These are phyloP conservation scores for Anniella stebbinsi DNA, from an alignment of 2,797 vertebrate genomes.

Conservation along the genomic window DNA sequence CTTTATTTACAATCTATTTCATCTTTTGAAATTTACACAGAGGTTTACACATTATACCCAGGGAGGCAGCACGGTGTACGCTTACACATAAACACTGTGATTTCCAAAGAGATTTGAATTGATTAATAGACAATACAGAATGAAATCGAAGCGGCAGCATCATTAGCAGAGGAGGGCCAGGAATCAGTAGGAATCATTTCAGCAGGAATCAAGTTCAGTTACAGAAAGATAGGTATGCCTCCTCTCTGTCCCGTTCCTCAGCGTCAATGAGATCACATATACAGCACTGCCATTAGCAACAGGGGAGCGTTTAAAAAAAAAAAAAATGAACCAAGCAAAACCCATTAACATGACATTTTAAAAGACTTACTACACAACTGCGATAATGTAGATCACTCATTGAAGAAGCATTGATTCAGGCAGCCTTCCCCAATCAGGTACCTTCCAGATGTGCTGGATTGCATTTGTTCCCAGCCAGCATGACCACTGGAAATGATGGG, in stretches of 20 bases:
- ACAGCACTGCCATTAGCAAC: background rate
- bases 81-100: slow-evolving; percentile 50
- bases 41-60: slow-evolving; percentile 33
- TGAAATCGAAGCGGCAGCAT: slow-evolving; percentile 31
- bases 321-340: slow-evolving; percentile 13
- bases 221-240: slow-evolving; percentile 39
- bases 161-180: slow-evolving; percentile 35
- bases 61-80: slow-evolving; percentile 1
- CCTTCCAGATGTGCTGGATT: too few relatives aligned
- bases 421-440: too few relatives aligned
- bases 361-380: slow-evolving; percentile 43
- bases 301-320: too few relatives aligned
- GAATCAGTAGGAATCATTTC: slow-evolving; percentile 43
- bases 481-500: too few relatives aligned
- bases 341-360: slow-evolving; percentile 34
- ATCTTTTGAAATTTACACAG: slow-evolving; percentile 48
- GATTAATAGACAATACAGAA: slow-evolving; percentile 45
- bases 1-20: slow-evolving; percentile 54
- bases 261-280: slow-evolving; percentile 21
- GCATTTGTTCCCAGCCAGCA: too few relatives aligned
- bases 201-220: slow-evolving; percentile 40
- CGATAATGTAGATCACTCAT: slow-evolving; percentile 41
- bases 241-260: background rate
- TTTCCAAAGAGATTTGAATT: slow-evolving; percentile 55
- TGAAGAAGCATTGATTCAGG: slow-evolving; percentile 56